phyloP scores from a whole-genome alignment of 1,140 invertebrate species.

The Neomicropteryx cornuta region DNA sequence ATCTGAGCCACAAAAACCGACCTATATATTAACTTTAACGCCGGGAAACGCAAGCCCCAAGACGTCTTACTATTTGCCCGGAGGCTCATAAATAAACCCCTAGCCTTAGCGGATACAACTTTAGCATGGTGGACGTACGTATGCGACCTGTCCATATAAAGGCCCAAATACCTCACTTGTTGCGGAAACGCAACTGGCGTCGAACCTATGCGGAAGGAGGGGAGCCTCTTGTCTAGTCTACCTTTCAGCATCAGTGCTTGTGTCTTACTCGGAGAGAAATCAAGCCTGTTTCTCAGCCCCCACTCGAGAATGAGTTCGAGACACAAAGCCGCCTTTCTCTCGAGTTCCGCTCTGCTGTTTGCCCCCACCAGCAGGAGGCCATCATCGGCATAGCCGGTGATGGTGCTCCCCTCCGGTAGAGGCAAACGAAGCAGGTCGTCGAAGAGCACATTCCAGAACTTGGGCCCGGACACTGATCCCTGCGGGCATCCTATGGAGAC shows the following conservation, averaged over 20 bases:
- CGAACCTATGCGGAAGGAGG: slow-evolving; percentile 8
- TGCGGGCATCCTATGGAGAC: slow-evolving; percentile 31
- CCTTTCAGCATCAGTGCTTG: slow-evolving; percentile 13
- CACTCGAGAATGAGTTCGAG: slow-evolving; percentile 11
- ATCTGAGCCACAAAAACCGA: slow-evolving; percentile 14
- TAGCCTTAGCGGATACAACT: slow-evolving; percentile 4
- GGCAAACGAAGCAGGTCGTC: slow-evolving; percentile 22
- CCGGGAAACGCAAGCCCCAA: slow-evolving; percentile 13
- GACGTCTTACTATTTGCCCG: slow-evolving; percentile 10
- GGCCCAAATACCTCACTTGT: slow-evolving; percentile 5
- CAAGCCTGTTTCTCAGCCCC: slow-evolving; percentile 13
- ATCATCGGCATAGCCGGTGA: slow-evolving; percentile 27
- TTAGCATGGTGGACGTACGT: slow-evolving; percentile 7
- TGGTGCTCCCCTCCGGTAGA: slow-evolving; percentile 7
- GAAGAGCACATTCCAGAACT: slow-evolving; percentile 31
- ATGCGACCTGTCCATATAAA: slow-evolving; percentile 2
- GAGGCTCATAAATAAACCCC: slow-evolving; percentile 7
- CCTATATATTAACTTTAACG: slow-evolving; percentile 14
- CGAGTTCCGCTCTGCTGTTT: slow-evolving; percentile 14
- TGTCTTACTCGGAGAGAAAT: slow-evolving; percentile 13
- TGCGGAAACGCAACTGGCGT: no score
- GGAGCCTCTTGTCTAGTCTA: slow-evolving; percentile 12
- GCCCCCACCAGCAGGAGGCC: slow-evolving; percentile 19
- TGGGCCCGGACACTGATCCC: slow-evolving; percentile 30
- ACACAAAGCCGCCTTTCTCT: slow-evolving; percentile 9